Evolutionary conservation across 2,113 vertebrate species (phyloP).

Genomic region (Rallus limicola): DNA sequence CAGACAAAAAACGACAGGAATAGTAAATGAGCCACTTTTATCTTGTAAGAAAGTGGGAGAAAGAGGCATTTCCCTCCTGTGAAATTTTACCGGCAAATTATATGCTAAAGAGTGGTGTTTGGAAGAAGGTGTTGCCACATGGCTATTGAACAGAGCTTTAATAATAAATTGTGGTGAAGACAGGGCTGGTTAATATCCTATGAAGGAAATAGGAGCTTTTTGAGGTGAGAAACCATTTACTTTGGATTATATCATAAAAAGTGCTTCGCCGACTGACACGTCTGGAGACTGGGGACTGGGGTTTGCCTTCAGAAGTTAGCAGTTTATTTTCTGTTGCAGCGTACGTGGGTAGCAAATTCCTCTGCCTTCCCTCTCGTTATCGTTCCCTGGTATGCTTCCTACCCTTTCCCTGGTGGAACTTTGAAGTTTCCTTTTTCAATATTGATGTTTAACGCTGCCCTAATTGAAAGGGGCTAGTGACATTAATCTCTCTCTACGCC

Average conservation of each 20-base stretch:
- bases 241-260: constrained; percentile 43
- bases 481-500: neutral
- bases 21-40: neutral
- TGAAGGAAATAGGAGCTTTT: constrained; percentile 56
- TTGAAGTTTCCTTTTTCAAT: neutral
- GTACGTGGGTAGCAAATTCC: constrained; percentile 7
- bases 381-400: neutral
- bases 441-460: neutral
- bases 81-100: neutral
- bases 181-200: constrained; percentile 54
- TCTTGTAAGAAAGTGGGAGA: neutral
- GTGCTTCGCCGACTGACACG: neutral
- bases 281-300: neutral
- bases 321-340: constrained; percentile 38
- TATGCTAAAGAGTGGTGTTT: neutral
- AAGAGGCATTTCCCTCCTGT: neutral
- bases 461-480: neutral
- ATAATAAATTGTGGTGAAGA: constrained; percentile 45
- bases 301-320: constrained; percentile 7
- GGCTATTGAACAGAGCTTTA: constrained; percentile 26
- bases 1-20: neutral
- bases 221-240: constrained; percentile 51
- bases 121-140: neutral
- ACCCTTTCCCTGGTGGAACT: neutral
- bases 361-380: constrained; percentile 10